Evolutionary conservation across 1,140 invertebrate genomes (phyloP), one percentile per base, ranked within the genome.

Genomic region (Pentalonia nigronervosa): DNA sequence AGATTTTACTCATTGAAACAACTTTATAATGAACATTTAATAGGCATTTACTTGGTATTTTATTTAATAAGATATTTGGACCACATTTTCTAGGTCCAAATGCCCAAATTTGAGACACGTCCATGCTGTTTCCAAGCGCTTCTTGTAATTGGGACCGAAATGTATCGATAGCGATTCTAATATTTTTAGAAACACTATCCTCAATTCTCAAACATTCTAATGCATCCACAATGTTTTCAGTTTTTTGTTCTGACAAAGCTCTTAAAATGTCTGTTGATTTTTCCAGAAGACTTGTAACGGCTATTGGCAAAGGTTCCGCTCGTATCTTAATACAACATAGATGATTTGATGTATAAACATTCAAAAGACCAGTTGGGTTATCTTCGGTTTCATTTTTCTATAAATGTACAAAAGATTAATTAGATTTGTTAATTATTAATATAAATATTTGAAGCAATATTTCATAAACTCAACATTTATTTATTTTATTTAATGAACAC

Each of bases 81-180:
- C 98, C 98, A 95, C 97, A 98, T 95, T 97, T 97, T 94, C 97
- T 96, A 25, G 99, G 99, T 0, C 99, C 99, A 95, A 99, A 97
- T 2, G 97, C 97, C 98, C 98, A 99, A 94, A 99, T 98, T 94
- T 97, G 96, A 93, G 97, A 96, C 2, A 98, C 95, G 93, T 96
- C 95, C 86, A 96, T 95, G 87, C 95, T 94, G 95, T 95, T 96
- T 95, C 96, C 96, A 20, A 93, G 48, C 9, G 96, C 95, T 94
- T 96, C 96, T 84, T 96, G 95, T 94, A 98, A 97, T 92, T 96
- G 96, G 88, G 95, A 95, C 90, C 96, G 94, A n/a, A 98, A 95
- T 94, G 97, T 96, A 1, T 94, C 94, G 95, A 97, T 97, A 41
- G 98, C 96, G 60, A 95, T 94, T 93, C 96, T 95, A 48, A 97